Evolutionary conservation across 1,140 invertebrate genomes (phyloP), one percentile per base, ranked within the genome.

Genomic region (Lepidurus arcticus): DNA sequence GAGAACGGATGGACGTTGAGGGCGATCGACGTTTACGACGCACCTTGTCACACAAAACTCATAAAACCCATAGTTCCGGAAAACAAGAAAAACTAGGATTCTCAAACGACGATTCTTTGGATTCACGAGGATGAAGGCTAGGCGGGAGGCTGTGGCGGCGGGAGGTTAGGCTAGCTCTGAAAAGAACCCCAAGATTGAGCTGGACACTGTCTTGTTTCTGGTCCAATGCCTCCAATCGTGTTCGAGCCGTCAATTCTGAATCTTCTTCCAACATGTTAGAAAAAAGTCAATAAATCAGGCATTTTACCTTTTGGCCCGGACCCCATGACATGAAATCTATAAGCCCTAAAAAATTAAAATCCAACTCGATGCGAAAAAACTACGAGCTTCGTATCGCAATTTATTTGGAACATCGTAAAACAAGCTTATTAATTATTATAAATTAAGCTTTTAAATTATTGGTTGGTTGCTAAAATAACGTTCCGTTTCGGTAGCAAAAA

Each of bases 51-150:
- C 16, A 65, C 53, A 65, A 65, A 65, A 21, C 53, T 65, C 53
- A 65, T 65, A 21, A 65, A 65, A 65, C 53, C 16, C 53, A 65
- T 65, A 65, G 53, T 65, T 65, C 53, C 53, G 53, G 53, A 65
- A 65, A 65, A 65, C n/a, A 65, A 65, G 53, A 65, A 65, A 65
- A 65, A 65, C 53, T 8, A 13, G 16, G 53, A 65, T 13, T 21
- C 13, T 21, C 53, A 34, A 34, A 34, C 4, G 34, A 4, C 34
- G 34, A 34, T 34, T 34, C 34, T 34, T 34, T 3, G 34, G 34
- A 34, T 34, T 34, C 34, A 34, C 26, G 34, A 34, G 34, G 34
- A 34, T 34, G 4, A 34, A 34, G 34, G 26, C 26, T 26, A 26
- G 26, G 26, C 26, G 26, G 26, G 26, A 26, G 26, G 34, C 34